Evolutionary conservation across 2,113 vertebrate species (phyloP), one percentile per base, ranked within the genome.

Genomic region (Phrynosoma platyrhinos): DNA sequence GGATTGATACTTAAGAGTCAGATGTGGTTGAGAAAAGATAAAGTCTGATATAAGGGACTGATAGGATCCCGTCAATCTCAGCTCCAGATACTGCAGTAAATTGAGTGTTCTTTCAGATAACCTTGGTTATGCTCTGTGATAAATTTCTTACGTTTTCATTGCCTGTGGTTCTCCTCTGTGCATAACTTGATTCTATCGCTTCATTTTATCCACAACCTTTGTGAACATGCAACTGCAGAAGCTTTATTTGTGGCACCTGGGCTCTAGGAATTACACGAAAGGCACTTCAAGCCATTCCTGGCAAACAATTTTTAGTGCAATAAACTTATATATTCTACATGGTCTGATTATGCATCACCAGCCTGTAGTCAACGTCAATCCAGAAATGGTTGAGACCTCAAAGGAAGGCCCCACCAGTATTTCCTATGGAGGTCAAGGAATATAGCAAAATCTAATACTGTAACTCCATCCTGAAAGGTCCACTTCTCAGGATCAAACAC

Each of bases 191-290:
- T 90, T 79, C 9, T 92, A 83, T 32, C 66, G 74, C 6, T 82
- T 25, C 42, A 2, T 40, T 89, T 93, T 85, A 86, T 89, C 10
- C 69, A 64, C 40, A 52, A 2, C 64, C 55, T 85, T 55, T 81
- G 68, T 75, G 76, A 93, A 89, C 79, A 89, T 66, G 68, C 6
- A 92, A 84, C 86, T 87, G 92, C 88, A 84, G 52, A 27, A 62
- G 20, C 0, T 9, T 2, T 78, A 64, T 21, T 89, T 74, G 66
- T n/a, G 84, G 62, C 47, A 30, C 58, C 27, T 40, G 84, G 81
- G 75, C 23, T 8, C 66, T 69, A 89, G 66, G 89, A 92, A 40
- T 76, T 42, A 62, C 32, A 68, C 12, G 7, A 42, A 83, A 58
- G 16, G 9, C 0, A 87, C 27, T 55, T 89, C 86, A 71, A 66